A percentile compares a stretch with the other conserved stretches of the same genome.
phyloP scores from a whole-genome alignment of 2,888 invertebrate species.

The Eupithecia tripunctaria region DNA sequence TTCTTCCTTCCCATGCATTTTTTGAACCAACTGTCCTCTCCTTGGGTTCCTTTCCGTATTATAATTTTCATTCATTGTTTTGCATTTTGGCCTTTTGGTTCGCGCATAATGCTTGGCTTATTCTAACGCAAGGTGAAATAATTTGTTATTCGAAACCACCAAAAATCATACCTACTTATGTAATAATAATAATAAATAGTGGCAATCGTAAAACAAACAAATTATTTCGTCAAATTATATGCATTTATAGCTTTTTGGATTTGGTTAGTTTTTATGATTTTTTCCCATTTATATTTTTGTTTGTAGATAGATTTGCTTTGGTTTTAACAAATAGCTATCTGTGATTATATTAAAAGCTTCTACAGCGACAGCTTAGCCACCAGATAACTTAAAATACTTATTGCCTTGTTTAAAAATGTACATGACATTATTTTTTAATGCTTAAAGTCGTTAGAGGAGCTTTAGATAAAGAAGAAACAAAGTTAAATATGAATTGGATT shows the following conservation, averaged over 20 bases:
- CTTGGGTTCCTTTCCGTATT: slow-evolving; percentile 68
- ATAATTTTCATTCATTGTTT: slow-evolving; percentile 70
- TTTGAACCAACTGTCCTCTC: slow-evolving; percentile 59
- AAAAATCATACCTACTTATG: neutral
- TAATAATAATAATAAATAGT: neutral
- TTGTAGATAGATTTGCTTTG: slow-evolving; percentile 42
- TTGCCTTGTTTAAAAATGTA: neutral
- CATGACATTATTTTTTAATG: neutral
- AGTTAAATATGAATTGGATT: slow-evolving; percentile 44
- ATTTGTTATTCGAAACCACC: slow-evolving; percentile 31
- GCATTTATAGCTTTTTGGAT: slow-evolving; percentile 31
- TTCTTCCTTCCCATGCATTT: slow-evolving; percentile 69
- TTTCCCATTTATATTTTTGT: slow-evolving; percentile 38
- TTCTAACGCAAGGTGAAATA: slow-evolving; percentile 62
- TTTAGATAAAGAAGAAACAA: slow-evolving; percentile 41
- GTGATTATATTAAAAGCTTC: slow-evolving; percentile 66
- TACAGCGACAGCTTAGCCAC: slow-evolving; percentile 63
- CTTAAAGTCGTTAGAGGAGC: slow-evolving; percentile 59
- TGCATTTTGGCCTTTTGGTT: slow-evolving; percentile 62
- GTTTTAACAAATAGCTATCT: slow-evolving; percentile 34
- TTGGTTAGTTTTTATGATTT: slow-evolving; percentile 32
- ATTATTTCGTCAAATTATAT: slow-evolving; percentile 37
- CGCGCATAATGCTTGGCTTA: slow-evolving; percentile 62
- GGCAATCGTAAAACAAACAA: neutral
- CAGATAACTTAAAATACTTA: slow-evolving; percentile 4